Evolutionary conservation across 2,113 vertebrate species (phyloP).

Genomic region (Ochotona princeps): DNA sequence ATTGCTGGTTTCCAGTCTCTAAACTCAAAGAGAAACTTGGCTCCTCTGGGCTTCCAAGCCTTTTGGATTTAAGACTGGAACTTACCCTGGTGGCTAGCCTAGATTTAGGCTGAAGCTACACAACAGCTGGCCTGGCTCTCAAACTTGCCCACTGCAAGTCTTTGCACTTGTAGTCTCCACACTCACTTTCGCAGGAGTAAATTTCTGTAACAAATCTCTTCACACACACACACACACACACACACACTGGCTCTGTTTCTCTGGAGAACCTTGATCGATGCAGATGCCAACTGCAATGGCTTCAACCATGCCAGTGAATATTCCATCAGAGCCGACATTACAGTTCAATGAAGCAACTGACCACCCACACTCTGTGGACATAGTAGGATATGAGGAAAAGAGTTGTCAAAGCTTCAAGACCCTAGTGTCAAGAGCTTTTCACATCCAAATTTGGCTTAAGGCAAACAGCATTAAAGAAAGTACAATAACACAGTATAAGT

Average conservation of each 20-base stretch:
- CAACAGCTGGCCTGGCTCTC: background rate
- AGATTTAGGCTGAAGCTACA: background rate
- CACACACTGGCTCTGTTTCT: background rate
- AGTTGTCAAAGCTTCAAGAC: background rate
- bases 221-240: background rate
- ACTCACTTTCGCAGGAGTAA: background rate
- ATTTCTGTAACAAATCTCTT: background rate
- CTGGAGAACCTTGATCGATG: background rate
- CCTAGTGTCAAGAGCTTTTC: background rate
- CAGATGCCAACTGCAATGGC: background rate
- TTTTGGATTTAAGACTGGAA: background rate
- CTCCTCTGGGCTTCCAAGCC: background rate
- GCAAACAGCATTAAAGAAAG: background rate
- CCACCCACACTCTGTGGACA: background rate
- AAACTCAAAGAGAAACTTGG: background rate
- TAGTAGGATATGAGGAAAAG: background rate
- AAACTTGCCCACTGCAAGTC: too few relatives aligned
- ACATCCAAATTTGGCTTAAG: background rate
- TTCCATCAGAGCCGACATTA: background rate
- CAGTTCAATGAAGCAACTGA: background rate
- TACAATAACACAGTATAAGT: background rate
- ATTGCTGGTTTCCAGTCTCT: background rate
- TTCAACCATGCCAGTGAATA: background rate
- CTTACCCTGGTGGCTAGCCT: rapidly evolving
- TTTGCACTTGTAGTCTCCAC: background rate